Percentiles rank a stretch among this genome's conserved stretches.
phyloP scores from a whole-genome alignment of 2,797 vertebrate species.

The Myotis myotis region DNA sequence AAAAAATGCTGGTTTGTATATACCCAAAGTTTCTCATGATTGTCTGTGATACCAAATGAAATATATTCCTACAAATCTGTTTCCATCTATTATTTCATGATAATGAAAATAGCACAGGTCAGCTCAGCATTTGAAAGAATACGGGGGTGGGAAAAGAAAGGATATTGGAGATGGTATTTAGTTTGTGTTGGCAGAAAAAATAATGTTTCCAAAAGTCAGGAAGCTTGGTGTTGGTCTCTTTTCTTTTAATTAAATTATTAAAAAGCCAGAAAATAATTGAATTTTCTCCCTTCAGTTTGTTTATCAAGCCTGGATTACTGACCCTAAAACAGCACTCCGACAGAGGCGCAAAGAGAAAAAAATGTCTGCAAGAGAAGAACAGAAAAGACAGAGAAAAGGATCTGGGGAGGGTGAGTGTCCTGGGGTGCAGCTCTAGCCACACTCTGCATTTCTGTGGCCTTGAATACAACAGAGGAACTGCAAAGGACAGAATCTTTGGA shows the following conservation, averaged over 20 bases:
- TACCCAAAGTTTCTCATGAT: conserved; percentile 4
- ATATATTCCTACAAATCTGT: conserved; percentile 50
- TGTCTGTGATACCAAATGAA: conserved; percentile 65
- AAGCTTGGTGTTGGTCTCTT: conserved; percentile 35
- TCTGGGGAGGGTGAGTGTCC: conserved; percentile 80
- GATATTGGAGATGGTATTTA: not conserved
- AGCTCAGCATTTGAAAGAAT: conserved; percentile 32
- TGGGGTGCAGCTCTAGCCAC: not conserved
- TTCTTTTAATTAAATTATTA: conserved; percentile 59
- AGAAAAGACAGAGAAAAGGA: conserved; percentile 83
- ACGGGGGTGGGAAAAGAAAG: not conserved
- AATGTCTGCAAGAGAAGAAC: conserved; percentile 89
- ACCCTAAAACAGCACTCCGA: conserved; percentile 95
- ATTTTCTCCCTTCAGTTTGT: conserved; percentile 89
- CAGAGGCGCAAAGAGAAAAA: conserved; percentile 92
- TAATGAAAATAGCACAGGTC: conserved; percentile 61
- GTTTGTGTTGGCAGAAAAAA: conserved; percentile 63
- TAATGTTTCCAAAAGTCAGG: conserved; percentile 36
- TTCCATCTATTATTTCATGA: conserved; percentile 69
- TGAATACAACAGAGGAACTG: too few relatives aligned
- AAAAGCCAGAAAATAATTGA: conserved; percentile 71
- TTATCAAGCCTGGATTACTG: conserved; percentile 98
- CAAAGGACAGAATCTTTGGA: not conserved
- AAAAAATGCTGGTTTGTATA: not conserved
- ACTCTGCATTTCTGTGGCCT: rapidly evolving